Conservation (phyloP, 2,888 invertebrate genomes). For the Altica lythri region DNA sequence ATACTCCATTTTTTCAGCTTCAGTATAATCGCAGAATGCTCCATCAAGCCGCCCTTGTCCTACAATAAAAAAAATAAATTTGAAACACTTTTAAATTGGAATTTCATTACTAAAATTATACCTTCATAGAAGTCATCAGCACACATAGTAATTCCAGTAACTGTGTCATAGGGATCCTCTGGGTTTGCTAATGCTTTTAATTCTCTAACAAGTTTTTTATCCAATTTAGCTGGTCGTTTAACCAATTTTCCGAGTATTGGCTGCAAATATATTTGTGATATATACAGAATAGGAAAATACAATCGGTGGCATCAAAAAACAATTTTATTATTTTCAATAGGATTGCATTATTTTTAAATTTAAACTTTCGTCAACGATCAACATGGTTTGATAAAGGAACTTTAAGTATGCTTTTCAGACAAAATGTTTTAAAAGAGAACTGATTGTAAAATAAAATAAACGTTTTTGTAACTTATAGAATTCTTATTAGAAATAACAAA, state of each 20-base stretch:
- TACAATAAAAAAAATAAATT: slow-evolving; percentile 48
- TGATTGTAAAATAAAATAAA: too few species aligned
- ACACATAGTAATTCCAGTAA: slow-evolving; percentile 93
- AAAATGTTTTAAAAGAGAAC: too few species aligned
- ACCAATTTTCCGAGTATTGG: slow-evolving; percentile 83
- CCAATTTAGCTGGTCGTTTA: slow-evolving; percentile 81
- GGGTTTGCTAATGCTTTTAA: slow-evolving; percentile 74
- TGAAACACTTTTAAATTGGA: neutral
- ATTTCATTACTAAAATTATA: slow-evolving; percentile 46
- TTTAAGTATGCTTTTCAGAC: too few species aligned
- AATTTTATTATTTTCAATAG: too few species aligned
- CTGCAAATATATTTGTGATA: slow-evolving; percentile 58
- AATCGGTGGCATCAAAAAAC: neutral
- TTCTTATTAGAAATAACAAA: too few species aligned
- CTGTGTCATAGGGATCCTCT: slow-evolving; percentile 84
- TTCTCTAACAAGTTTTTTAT: slow-evolving; percentile 79
- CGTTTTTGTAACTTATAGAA: too few species aligned
- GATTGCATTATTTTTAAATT: too few species aligned
- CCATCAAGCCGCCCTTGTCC: slow-evolving; percentile 95
- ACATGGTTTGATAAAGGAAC: too few species aligned
- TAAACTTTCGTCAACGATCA: too few species aligned
- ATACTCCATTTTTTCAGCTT: slow-evolving; percentile 89
- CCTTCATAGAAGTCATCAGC: slow-evolving; percentile 98
- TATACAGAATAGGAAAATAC: neutral
- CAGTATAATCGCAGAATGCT: slow-evolving; percentile 93